Percentiles rank a stretch among this genome's conserved stretches.
phyloP scores from a whole-genome alignment of 1,140 invertebrate genomes.

The Pogonomyrmex barbatus region DNA sequence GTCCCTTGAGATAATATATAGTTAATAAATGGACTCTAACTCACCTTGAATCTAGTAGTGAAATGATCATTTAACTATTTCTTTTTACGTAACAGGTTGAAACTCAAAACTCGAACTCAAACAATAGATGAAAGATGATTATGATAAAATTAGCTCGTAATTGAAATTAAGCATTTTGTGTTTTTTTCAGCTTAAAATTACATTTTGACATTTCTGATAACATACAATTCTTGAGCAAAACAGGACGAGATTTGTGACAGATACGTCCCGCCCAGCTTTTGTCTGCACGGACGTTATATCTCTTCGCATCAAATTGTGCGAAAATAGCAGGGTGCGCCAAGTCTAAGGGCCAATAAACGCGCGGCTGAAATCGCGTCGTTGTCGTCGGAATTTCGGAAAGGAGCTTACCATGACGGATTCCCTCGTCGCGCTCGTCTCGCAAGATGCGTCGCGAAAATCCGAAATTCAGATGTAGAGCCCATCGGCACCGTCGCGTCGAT shows the following conservation, averaged over 20 bases:
- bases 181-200: neutral
- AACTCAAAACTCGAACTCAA: neutral
- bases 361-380: slow-evolving; percentile 28
- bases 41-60: neutral
- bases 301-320: slow-evolving; percentile 18
- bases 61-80: slow-evolving; percentile 12
- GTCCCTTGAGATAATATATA: slow-evolving; percentile 33
- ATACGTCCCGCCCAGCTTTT: neutral
- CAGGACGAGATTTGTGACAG: neutral
- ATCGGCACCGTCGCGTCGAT: slow-evolving; percentile 9
- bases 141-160: neutral
- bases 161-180: neutral
- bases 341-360: slow-evolving; percentile 53
- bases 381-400: slow-evolving; percentile 52
- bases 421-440: slow-evolving; percentile 48
- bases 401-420: slow-evolving; percentile 60
- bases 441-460: slow-evolving; percentile 57
- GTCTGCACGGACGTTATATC: slow-evolving; percentile 12
- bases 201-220: neutral
- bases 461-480: slow-evolving; percentile 55
- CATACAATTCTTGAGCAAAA: neutral
- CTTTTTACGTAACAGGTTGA: neutral
- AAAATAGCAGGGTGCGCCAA: slow-evolving; percentile 19
- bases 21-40: slow-evolving; percentile 49
- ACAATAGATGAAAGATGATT: neutral